phyloP scores from a whole-genome alignment of 2,888 invertebrate species.

The Morpho helenor region DNA sequence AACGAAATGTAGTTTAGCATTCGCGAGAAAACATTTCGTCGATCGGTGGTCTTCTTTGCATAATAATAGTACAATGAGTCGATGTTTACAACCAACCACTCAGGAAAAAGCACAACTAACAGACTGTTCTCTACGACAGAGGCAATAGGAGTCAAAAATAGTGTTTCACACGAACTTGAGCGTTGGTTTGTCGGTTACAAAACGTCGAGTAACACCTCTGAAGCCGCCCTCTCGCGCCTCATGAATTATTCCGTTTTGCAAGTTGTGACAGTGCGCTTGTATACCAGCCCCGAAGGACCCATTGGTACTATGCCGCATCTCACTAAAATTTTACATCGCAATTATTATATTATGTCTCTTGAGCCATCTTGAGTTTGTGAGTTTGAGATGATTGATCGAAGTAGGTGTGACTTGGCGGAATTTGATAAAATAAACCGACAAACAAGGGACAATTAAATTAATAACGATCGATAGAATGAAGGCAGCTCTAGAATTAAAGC shows the following conservation, averaged over 20 bases:
- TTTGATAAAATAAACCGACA: no score
- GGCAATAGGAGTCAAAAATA: constrained; percentile 10
- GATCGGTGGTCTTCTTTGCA: constrained; percentile 64
- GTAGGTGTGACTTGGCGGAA: no score
- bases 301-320: constrained; percentile 26
- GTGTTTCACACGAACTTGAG: constrained; percentile 6
- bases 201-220: constrained; percentile 58
- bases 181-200: constrained; percentile 51
- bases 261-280: constrained; percentile 51
- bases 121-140: constrained; percentile 12
- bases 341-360: constrained; percentile 13
- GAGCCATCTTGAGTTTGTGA: not conserved
- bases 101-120: not conserved
- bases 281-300: constrained; percentile 26
- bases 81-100: constrained; percentile 36
- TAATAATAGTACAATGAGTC: constrained; percentile 68
- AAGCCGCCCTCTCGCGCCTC: constrained; percentile 48
- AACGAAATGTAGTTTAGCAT: constrained; percentile 56
- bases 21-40: constrained; percentile 51
- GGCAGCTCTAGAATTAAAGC: no score
- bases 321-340: constrained; percentile 14
- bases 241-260: constrained; percentile 60
- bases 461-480: no score
- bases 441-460: no score
- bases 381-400: not conserved